Evolutionary conservation across 2,888 invertebrate genomes (phyloP).

Genomic region (Idaea dimidiata): DNA sequence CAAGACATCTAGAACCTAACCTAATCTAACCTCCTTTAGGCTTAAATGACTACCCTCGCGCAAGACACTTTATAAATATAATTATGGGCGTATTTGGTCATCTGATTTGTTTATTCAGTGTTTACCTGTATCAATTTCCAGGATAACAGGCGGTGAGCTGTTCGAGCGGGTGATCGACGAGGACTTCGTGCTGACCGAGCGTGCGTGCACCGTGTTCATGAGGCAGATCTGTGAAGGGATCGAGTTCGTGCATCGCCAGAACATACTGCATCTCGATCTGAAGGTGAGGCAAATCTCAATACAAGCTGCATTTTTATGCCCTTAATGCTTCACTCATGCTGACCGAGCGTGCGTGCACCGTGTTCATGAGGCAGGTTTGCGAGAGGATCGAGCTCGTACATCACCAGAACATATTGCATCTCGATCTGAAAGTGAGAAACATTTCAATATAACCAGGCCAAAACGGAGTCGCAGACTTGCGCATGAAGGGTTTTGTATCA

Average conservation of each 20-base stretch:
- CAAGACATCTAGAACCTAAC: too few species aligned
- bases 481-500: too few species aligned
- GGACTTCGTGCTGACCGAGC: slow-evolving; percentile 97
- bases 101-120: not conserved
- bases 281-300: slow-evolving; percentile 83
- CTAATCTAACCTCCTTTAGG: too few species aligned
- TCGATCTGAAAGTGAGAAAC: slow-evolving; percentile 94
- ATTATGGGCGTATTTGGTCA: too few species aligned
- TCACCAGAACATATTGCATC: slow-evolving; percentile 95
- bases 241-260: slow-evolving; percentile 97
- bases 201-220: slow-evolving; percentile 97
- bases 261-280: slow-evolving; percentile 97
- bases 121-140: slow-evolving; percentile 69
- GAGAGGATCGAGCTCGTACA: slow-evolving; percentile 99
- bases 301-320: not conserved
- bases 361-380: slow-evolving; percentile 98
- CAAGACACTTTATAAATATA: too few species aligned
- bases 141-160: slow-evolving; percentile 98
- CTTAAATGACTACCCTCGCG: too few species aligned
- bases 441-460: not conserved
- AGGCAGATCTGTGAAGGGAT: slow-evolving; percentile 99
- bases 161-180: slow-evolving; percentile 99
- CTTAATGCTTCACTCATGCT: too few species aligned
- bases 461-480: too few species aligned
- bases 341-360: slow-evolving; percentile 86